A percentile compares a stretch with the other conserved stretches of the same genome.
Evolutionary conservation across 2,888 invertebrate species (phyloP).

Genomic region (Megastigmus dorsalis): DNA sequence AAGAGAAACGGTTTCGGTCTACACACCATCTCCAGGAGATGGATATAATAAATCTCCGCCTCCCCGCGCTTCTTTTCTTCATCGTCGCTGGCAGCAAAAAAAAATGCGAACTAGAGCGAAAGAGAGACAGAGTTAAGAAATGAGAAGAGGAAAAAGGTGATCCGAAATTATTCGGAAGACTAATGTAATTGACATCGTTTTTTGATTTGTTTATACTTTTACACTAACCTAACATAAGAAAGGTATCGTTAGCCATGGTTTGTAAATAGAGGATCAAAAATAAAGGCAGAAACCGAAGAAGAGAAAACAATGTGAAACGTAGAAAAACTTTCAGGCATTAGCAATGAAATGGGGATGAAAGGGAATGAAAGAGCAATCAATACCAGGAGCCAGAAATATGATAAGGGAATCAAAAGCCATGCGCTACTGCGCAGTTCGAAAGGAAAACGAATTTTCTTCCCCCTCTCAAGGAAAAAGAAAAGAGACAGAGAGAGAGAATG

Average conservation of each 20-base stretch:
- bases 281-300: not conserved
- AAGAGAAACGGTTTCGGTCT: not conserved
- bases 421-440: too few relatives aligned
- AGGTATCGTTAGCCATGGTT: too few relatives aligned
- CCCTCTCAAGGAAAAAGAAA: not conserved
- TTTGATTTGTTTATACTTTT: too few relatives aligned
- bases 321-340: constrained; percentile 1
- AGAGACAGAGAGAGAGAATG: too few relatives aligned
- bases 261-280: not conserved
- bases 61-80: not conserved
- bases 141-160: too few relatives aligned
- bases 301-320: not conserved
- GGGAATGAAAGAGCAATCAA: constrained; percentile 4
- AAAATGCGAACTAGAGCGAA: not conserved
- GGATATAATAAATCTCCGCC: constrained; percentile 6
- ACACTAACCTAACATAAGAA: too few relatives aligned
- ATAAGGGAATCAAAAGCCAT: constrained; percentile 13
- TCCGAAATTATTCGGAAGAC: not conserved
- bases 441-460: constrained; percentile 22
- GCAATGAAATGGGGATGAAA: not conserved
- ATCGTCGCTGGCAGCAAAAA: not conserved
- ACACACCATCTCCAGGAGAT: not conserved
- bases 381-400: constrained; percentile 16
- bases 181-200: too few relatives aligned
- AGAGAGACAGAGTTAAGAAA: too few relatives aligned